Base-by-base conservation (phyloP, 2,797 vertebrate genomes). In the Oryzias dopingdopingensis region DNA sequence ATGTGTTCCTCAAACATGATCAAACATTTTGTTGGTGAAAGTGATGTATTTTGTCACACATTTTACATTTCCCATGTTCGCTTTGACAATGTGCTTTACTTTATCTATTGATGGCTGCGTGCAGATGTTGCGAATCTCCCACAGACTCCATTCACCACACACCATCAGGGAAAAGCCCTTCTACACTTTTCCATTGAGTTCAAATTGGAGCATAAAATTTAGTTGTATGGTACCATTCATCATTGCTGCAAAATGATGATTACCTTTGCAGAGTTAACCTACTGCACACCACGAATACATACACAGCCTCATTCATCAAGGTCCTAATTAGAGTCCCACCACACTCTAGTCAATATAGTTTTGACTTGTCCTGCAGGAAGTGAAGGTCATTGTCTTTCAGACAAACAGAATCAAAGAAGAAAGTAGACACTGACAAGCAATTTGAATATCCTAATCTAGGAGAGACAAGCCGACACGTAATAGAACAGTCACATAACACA, bases 191-290 rank as follows among this genome's bases (percentile, higher is more conserved):
- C 65, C 65, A 70, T 52, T 73, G 40, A 59, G 52, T 57, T 52
- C 44, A 62, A 70, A 67, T 53, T 45, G 43, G 61, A 67, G 51
- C 52, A 26, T 59, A 71, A 74, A 59, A 53, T 59, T 51, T 62
- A 60, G 47, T 72, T 72, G 49, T 56, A 50, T 44, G 24, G 48
- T 12, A 41, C 43, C 54, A 56, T 79, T 77, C 72, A 22, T 72
- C 75, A 58, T 37, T 54, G 58, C 59, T 60, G 7, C 49, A 71
- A 78, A 78, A 67, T 56, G 42, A 43, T 5, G 62, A 61, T 41
- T 56, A 71, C 13, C 42, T 73, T 70, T 59, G 64, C 22, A 63
- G 59, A 70, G 76, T 79, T 70, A 79, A 42, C 16, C 10, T 3
- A 18, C 44, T 32, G 32, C 32, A 12, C 32, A 32, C 32, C 3